phyloP scores from a whole-genome alignment of 1,140 invertebrate species.

The Trissolcus basalis region DNA sequence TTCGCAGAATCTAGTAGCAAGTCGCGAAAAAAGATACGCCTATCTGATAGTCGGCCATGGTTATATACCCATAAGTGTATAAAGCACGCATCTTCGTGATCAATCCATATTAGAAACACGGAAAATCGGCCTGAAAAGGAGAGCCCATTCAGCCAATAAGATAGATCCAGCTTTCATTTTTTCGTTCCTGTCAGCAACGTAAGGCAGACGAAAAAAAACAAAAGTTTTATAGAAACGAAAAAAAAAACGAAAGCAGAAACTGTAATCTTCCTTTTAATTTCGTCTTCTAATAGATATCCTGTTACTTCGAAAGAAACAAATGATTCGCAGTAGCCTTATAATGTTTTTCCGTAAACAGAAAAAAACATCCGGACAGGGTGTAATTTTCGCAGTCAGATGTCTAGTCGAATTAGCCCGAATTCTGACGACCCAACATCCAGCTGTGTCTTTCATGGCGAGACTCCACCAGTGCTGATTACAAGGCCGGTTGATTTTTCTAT shows the following conservation, averaged over 20 bases:
- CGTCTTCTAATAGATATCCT: too few relatives aligned
- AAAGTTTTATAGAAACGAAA: too few relatives aligned
- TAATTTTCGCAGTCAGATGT: slow-evolving; percentile 34
- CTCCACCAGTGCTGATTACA: slow-evolving; percentile 16
- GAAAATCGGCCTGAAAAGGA: slow-evolving; percentile 38
- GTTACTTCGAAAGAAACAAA: not conserved
- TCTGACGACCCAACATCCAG: slow-evolving; percentile 18
- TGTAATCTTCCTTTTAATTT: too few relatives aligned
- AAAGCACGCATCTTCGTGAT: slow-evolving; percentile 66
- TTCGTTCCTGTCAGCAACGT: too few relatives aligned
- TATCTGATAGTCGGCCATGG: slow-evolving; percentile 46
- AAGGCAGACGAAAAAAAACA: too few relatives aligned
- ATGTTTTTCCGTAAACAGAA: slow-evolving; percentile 21
- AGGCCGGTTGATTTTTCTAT: slow-evolving; percentile 13
- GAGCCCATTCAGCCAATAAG: slow-evolving; percentile 21
- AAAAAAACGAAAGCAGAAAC: too few relatives aligned
- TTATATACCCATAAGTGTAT: slow-evolving; percentile 53
- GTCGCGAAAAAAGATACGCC: slow-evolving; percentile 51
- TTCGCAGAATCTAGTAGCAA: slow-evolving; percentile 52
- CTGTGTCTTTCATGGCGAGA: slow-evolving; percentile 23
- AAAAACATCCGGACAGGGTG: slow-evolving; percentile 5
- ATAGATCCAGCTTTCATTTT: too few relatives aligned
- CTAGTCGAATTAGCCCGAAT: slow-evolving; percentile 25
- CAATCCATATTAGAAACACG: slow-evolving; percentile 60
- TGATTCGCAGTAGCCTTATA: slow-evolving; percentile 4